Evolutionary conservation across 2,888 invertebrate genomes (phyloP).

Genomic region (Rhagonycha lutea): DNA sequence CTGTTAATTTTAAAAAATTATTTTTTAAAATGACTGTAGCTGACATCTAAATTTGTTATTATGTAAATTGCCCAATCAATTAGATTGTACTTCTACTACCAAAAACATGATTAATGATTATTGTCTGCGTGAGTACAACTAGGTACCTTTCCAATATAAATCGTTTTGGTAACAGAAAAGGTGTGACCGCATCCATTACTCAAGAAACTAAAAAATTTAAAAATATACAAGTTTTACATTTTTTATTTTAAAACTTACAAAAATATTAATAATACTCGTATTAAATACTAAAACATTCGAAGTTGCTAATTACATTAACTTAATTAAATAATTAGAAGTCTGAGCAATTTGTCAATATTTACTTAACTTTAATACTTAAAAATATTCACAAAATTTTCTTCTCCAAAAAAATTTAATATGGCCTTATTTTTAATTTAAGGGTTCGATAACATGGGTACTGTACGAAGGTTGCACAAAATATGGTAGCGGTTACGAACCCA

Average conservation of each 20-base stretch:
- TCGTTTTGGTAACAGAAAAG: not conserved
- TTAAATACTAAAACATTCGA: conserved; percentile 14
- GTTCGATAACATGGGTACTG: not conserved
- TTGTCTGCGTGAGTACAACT: not conserved
- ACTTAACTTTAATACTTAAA: conserved; percentile 8
- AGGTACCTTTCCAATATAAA: not conserved
- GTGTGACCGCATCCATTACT: not conserved
- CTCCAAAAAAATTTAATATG: not conserved
- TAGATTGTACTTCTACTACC: not conserved
- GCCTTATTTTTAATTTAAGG: not conserved
- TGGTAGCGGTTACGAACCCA: not conserved
- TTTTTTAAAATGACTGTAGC: not conserved
- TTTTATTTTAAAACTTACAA: conserved; percentile 31
- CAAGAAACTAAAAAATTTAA: not conserved
- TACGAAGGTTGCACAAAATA: not conserved
- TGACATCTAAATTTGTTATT: not conserved
- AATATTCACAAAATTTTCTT: not conserved
- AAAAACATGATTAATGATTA: not conserved
- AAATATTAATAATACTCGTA: conserved; percentile 13
- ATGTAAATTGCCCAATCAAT: not conserved
- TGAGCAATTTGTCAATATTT: conserved; percentile 25
- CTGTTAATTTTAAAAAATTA: not conserved
- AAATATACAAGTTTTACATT: conserved; percentile 5
- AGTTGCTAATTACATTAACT: conserved; percentile 7
- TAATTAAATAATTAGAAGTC: conserved; percentile 17